phyloP scores from a whole-genome alignment of 2,797 vertebrate genomes.

The Diglossa cyanea region DNA sequence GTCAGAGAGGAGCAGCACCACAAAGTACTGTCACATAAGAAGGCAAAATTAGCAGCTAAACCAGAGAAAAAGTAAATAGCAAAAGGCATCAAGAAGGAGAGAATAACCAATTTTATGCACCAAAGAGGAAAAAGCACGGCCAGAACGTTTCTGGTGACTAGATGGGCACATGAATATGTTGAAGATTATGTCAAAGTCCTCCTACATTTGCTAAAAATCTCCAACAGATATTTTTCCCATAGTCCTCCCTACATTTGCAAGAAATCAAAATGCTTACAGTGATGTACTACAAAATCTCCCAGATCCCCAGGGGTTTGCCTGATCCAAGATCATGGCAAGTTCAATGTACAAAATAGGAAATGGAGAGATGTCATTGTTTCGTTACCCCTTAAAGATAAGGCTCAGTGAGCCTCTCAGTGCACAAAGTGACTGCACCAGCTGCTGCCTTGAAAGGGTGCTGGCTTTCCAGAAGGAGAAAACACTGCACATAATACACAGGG shows the following conservation, averaged over 20 bases:
- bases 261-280: not conserved
- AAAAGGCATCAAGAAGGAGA: not conserved
- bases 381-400: not conserved
- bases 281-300: not conserved
- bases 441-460: not conserved
- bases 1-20: not conserved
- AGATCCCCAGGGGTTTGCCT: not conserved
- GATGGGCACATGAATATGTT: not conserved
- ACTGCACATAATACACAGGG: not conserved
- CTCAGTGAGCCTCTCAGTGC: not conserved
- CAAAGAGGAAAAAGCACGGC: fast-evolving
- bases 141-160: not conserved
- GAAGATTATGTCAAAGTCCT: not conserved
- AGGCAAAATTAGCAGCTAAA: not conserved
- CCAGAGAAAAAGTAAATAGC: not conserved
- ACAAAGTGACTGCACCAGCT: not conserved
- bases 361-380: not conserved
- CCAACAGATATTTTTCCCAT: not conserved
- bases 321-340: not conserved
- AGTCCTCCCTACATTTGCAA: not conserved
- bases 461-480: not conserved
- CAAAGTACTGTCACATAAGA: not conserved
- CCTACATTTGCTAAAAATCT: not conserved
- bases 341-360: not conserved
- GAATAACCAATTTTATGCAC: not conserved